A percentile compares a stretch with the other conserved stretches of the same genome.
phyloP scores from a whole-genome alignment of 2,113 vertebrate genomes.

The Lanius collurio region DNA sequence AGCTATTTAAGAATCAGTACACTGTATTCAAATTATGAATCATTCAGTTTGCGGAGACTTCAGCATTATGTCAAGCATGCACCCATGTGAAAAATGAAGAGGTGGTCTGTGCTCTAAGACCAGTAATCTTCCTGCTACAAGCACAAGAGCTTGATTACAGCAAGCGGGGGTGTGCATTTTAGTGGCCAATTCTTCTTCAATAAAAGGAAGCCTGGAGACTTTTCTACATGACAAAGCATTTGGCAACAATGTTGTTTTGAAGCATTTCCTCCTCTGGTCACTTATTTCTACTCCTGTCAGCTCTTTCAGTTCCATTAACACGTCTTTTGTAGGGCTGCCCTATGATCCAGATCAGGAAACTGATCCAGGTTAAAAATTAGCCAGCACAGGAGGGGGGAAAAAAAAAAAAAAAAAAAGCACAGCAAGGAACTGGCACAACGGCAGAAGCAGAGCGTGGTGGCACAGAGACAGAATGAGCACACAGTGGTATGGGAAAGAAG shows the following conservation, averaged over 20 bases:
- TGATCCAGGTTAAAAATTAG: conserved; percentile 59
- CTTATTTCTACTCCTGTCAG: conserved; percentile 53
- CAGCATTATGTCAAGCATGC: background rate
- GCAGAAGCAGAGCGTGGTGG: background rate
- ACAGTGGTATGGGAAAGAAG: background rate
- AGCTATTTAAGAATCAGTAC: background rate
- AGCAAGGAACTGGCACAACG: background rate
- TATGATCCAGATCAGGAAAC: conserved; percentile 41
- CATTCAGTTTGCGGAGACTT: background rate
- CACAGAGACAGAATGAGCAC: background rate
- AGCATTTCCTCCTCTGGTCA: conserved; percentile 47
- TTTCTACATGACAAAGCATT: conserved; percentile 60
- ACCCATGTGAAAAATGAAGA: background rate
- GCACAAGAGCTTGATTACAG: background rate
- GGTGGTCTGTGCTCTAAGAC: background rate
- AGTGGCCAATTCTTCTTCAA: conserved; percentile 19
- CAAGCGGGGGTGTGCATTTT: background rate
- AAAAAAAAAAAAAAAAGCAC: background rate
- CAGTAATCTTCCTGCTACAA: background rate
- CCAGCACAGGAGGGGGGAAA: background rate
- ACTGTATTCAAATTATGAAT: background rate
- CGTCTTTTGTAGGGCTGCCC: conserved; percentile 10
- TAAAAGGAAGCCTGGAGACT: conserved; percentile 39
- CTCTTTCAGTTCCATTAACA: background rate
- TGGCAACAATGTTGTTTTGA: conserved; percentile 50